phyloP scores from a whole-genome alignment of 2,113 vertebrate species.

The Emberiza fucata region DNA sequence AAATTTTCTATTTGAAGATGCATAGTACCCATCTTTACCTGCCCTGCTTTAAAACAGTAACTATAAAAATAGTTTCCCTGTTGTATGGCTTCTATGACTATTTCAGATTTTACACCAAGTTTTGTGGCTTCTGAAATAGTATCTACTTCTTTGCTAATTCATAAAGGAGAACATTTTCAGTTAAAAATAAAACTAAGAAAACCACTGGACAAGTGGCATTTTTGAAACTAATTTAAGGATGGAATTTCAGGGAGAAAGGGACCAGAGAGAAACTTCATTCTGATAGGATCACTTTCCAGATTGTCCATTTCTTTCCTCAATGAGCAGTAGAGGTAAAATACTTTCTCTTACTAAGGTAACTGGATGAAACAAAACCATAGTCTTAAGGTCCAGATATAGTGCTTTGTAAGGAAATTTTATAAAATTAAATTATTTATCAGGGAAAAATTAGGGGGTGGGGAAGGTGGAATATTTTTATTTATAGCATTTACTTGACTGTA shows the following conservation, averaged over 20 bases:
- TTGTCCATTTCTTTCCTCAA: neutral
- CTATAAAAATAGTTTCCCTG: neutral
- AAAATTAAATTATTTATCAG: neutral
- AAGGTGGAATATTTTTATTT: neutral
- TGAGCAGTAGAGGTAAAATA: neutral
- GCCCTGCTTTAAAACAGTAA: neutral
- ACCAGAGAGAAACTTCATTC: neutral
- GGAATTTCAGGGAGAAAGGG: neutral
- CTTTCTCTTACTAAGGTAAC: neutral
- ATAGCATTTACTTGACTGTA: neutral
- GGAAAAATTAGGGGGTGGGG: fast-evolving
- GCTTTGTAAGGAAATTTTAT: neutral
- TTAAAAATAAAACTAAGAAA: neutral
- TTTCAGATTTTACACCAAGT: neutral
- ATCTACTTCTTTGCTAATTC: neutral
- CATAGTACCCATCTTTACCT: neutral
- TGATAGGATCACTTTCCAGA: neutral
- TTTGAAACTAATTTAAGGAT: neutral
- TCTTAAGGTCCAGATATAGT: neutral
- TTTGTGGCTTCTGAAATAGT: neutral
- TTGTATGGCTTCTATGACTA: neutral
- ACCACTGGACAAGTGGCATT: neutral
- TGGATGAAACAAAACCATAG: neutral
- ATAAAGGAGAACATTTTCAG: neutral
- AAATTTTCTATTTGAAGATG: neutral